Evolutionary conservation across 2,888 invertebrate species (phyloP).

Genomic region (Stenichneumon culpator): DNA sequence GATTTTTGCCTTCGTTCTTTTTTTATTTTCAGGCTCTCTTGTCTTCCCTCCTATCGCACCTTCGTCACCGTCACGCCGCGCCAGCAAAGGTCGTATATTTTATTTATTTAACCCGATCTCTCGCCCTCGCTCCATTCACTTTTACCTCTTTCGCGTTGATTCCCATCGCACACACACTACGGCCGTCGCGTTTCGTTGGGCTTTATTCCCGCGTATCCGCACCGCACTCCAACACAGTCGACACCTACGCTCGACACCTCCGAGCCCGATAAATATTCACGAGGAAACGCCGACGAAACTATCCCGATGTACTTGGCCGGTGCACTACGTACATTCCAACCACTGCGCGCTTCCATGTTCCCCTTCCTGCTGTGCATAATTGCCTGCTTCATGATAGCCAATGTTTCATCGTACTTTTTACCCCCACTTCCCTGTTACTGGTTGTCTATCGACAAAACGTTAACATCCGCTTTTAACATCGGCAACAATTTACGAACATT

Average conservation of each 20-base stretch:
- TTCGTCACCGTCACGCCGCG: not conserved
- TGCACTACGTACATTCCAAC: not conserved
- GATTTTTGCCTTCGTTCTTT: not conserved
- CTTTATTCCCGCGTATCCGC: constrained; percentile 2
- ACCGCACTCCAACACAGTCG: not conserved
- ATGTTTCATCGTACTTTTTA: constrained; percentile 1
- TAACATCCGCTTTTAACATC: not conserved
- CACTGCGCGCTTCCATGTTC: not conserved
- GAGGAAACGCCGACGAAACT: constrained; percentile 28
- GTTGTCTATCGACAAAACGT: constrained; percentile 8
- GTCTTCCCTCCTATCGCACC: not conserved
- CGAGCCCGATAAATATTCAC: constrained; percentile 61
- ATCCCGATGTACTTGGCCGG: constrained; percentile 25
- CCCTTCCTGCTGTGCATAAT: constrained; percentile 10
- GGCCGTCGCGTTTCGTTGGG: not conserved
- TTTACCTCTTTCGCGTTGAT: constrained; percentile 34
- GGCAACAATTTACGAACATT: not conserved
- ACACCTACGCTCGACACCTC: not conserved
- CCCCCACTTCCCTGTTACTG: not conserved
- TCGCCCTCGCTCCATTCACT: not conserved
- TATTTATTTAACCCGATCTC: constrained; percentile 33
- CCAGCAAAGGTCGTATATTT: constrained; percentile 37
- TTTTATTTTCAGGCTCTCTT: not conserved
- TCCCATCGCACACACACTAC: not conserved
- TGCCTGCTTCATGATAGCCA: constrained; percentile 2